Base-by-base conservation (phyloP, 1,140 invertebrate species). In the Drosophila sulfurigaster region DNA sequence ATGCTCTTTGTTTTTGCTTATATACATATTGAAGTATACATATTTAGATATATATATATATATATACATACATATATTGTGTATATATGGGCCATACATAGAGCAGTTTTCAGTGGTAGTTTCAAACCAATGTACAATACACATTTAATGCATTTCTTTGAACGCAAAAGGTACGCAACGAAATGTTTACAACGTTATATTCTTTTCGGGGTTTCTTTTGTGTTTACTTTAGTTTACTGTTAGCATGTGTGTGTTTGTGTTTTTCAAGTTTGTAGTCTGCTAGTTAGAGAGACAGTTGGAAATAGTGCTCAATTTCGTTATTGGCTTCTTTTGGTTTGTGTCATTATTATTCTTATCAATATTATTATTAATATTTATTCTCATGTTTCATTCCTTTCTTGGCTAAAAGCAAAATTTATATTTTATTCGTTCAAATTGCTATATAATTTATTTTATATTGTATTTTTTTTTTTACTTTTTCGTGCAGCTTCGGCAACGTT, bases 1-100 rank as follows among this genome's bases (percentile, higher is more conserved):
- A 69, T 75, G 66, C 72, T 70, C 51, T 63, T 70, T 75, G 64
- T 74, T 69, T 64, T 64, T 70, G 65, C 67, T 75, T 75, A 75
- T 75, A 64, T 75, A 75, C 59, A 74, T 69, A 74, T 62, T 62
- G 41, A 74, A 69, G 58, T 65, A 65, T 46, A 56, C 25, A 65
- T 46, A 38, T 38, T 10, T 38, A 38, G 7, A 28, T 64, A 45
- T 60, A 20, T 60, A 60, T 30, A 52, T 13, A 15, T 41, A 28
- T 58, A 16, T 57, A 6, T 28, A n/a, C 32, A 11, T 49, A 5
- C 51, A 15, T 59, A 30, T 28, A n/a, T 20, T 56, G 5, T 49
- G 5, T 63, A 30, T 59, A 59, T 28, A n/a, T 20, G 41, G 35
- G 45, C 63, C 56, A 68, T 67, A 56, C 49, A 46, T 74, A 62